A percentile compares a stretch with the other conserved stretches of the same genome.
Conservation (phyloP, 2,888 invertebrate genomes). For the Crossocerus cetratus region DNA sequence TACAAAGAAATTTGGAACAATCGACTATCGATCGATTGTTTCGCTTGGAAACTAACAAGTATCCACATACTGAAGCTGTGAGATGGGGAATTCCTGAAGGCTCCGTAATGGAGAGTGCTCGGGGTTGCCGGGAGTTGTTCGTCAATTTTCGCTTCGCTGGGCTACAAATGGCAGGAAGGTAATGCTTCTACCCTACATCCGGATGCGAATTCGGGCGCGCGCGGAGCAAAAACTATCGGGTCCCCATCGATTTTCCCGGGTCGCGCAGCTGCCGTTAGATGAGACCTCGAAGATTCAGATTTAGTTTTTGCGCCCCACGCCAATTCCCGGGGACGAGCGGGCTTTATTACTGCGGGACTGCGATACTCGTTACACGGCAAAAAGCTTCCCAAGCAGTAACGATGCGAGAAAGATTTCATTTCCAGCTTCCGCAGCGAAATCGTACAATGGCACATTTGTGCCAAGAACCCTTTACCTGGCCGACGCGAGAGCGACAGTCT, state of each 20-base stretch:
- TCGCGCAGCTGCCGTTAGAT: slow-evolving; percentile 17
- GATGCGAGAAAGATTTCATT: no score
- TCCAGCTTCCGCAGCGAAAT: no score
- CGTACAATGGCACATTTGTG: no score
- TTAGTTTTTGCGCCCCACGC: slow-evolving; percentile 13
- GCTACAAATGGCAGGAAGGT: no score
- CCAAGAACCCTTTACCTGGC: no score
- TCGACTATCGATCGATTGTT: no score
- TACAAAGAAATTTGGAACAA: no score
- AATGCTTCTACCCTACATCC: background rate
- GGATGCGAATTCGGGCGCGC: slow-evolving; percentile 35
- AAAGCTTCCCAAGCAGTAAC: no score
- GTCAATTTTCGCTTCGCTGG: slow-evolving; percentile 13
- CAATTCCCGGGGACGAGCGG: slow-evolving; percentile 6
- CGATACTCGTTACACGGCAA: no score
- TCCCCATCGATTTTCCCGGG: slow-evolving; percentile 27
- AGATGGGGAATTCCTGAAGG: background rate
- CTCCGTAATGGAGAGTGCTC: background rate
- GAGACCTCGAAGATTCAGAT: slow-evolving; percentile 8
- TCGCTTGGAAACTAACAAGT: no score
- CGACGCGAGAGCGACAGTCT: no score
- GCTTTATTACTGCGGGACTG: no score
- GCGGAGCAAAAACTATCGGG: slow-evolving; percentile 11
- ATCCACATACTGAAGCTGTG: background rate
- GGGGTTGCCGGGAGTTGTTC: slow-evolving; percentile 12